Percentiles rank a stretch among this genome's conserved stretches.
These are phyloP conservation scores for Manis pentadactyla DNA, from an alignment of 2,797 vertebrate species.

Conservation along the genomic window DNA sequence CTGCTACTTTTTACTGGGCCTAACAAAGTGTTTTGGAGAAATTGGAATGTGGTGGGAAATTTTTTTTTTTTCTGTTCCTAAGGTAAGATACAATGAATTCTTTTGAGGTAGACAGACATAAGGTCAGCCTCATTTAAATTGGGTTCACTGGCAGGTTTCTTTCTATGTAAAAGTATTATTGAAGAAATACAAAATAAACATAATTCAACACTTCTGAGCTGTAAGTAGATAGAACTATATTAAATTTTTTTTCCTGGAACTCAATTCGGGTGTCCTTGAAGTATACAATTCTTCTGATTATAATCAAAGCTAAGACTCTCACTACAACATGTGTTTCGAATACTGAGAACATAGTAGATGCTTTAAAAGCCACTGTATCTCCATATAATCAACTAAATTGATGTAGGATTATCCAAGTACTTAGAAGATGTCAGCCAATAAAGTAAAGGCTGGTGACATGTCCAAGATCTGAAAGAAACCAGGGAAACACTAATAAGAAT, in stretches of 20 bases:
- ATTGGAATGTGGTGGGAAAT: not conserved
- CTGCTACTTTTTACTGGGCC: not conserved
- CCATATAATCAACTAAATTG: conserved; percentile 59
- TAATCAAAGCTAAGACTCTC: conserved; percentile 43
- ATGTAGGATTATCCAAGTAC: conserved; percentile 32
- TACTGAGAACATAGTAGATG: conserved; percentile 18
- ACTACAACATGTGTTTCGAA: conserved; percentile 54
- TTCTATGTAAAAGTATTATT: conserved; percentile 40
- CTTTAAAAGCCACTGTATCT: conserved; percentile 49
- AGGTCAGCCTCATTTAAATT: conserved; percentile 38
- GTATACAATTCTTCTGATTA: conserved; percentile 50
- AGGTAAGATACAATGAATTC: conserved; percentile 40
- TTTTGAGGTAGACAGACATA: not conserved
- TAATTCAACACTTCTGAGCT: not conserved
- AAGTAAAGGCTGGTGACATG: conserved; percentile 39
- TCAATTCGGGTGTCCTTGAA: conserved; percentile 47
- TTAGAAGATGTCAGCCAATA: conserved; percentile 55
- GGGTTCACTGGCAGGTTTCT: conserved; percentile 21
- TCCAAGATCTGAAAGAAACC: conserved; percentile 27
- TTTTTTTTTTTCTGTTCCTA: not conserved
- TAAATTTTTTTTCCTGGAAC: not conserved
- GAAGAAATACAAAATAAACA: conserved; percentile 59
- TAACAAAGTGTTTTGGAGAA: not conserved
- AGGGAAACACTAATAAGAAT: conserved; percentile 23
- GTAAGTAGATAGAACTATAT: not conserved